phyloP scores from a whole-genome alignment of 2,888 invertebrate genomes.

The Pomacea canaliculata region DNA sequence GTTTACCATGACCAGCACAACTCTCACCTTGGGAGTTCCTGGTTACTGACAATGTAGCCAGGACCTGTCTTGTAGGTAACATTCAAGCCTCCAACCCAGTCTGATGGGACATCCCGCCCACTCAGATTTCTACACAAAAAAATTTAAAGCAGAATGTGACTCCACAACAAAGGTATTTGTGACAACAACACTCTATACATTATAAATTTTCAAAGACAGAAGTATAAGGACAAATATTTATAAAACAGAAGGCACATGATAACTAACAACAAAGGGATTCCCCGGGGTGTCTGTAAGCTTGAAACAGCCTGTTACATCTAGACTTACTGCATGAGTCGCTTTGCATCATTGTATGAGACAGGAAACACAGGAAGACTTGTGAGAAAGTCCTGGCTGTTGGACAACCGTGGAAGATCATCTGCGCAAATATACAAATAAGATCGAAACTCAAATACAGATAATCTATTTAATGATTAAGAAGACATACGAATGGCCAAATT shows the following conservation, averaged over 20 bases:
- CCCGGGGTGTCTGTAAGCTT: no score
- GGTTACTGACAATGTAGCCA: constrained; percentile 39
- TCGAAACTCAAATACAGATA: no score
- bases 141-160: neutral
- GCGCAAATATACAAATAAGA: constrained; percentile 26
- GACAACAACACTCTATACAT: no score
- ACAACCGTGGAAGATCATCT: constrained; percentile 58
- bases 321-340: constrained; percentile 52
- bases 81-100: constrained; percentile 63
- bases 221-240: no score
- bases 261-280: no score
- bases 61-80: constrained; percentile 63
- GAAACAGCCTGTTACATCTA: no score
- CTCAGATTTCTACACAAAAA: constrained; percentile 50
- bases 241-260: no score
- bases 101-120: constrained; percentile 54
- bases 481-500: no score
- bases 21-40: neutral
- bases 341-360: constrained; percentile 63
- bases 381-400: constrained; percentile 39
- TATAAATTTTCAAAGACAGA: no score
- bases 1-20: neutral
- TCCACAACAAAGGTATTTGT: neutral
- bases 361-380: constrained; percentile 68
- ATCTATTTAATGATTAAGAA: no score